Base-by-base conservation (phyloP, 2,888 invertebrate species). In the Eucriotettix oculatus region DNA sequence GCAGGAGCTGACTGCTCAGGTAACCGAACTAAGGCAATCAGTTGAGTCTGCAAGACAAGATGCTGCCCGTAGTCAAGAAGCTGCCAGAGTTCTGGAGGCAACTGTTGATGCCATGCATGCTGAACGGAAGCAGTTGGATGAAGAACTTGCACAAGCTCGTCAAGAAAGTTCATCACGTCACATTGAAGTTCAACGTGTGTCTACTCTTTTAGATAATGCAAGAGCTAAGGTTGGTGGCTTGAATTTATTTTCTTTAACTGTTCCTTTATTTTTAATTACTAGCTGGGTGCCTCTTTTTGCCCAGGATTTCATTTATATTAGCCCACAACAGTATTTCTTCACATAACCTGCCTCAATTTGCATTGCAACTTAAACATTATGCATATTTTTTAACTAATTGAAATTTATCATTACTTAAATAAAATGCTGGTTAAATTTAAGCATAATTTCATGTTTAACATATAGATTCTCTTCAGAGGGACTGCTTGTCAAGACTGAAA, bases 131-230 rank as follows among this genome's bases (percentile, higher is more conserved):
- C 82, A 84, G 65, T 75, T 85, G 66, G 91, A 92, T 67, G 78
- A 81, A 48, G 87, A 90, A 67, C 75, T 88, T 63, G 79, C 80
- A 11, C 78, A 81, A 62, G 83, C 86, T 58, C 82, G 84, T 65
- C 90, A 92, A 69, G 80, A 86, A 64, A 81, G 85, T 43, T 84
- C 84, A 3, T 85, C 86, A 62, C 78, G 86, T 40, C 84, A 85
- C 68, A 88, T 90, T 65, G 93, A 94, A 75, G 81, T 90, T 56
- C 82, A 84, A 67, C 80, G 89, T 56, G 76, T 90, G 64, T 82
- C 83, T 16, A 87, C 87, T 58, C 74, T 90, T 61, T 75, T 93
- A 16, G 92, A 92, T 64, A 88, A 87, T 71, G 91, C 92, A 10
- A 83, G 88, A 68, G 85, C 87, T 9, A 92, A 93, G 78, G 82